Conservation (phyloP, 2,888 invertebrate species). For the Limenitis camilla region DNA sequence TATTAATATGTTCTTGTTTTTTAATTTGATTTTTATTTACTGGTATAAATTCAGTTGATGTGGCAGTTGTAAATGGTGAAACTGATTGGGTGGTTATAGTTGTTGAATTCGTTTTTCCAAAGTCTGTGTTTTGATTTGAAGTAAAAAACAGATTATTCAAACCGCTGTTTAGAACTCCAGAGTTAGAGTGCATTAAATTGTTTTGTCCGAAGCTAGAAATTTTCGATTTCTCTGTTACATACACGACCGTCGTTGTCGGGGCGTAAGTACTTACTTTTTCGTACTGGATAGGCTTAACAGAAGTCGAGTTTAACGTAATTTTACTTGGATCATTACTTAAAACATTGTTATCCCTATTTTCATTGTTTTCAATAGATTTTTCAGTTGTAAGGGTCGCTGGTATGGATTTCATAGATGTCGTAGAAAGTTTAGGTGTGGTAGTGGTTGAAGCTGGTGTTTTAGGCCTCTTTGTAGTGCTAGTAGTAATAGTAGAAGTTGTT, state of each 20-base stretch:
- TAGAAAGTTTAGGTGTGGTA: slow-evolving; percentile 24
- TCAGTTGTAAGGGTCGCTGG: slow-evolving; percentile 6
- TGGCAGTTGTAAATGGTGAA: slow-evolving; percentile 53
- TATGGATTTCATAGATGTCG: slow-evolving; percentile 20
- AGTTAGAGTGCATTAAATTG: not conserved
- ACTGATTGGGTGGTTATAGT: slow-evolving; percentile 65
- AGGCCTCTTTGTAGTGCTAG: slow-evolving; percentile 24
- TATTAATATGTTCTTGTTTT: slow-evolving; percentile 21
- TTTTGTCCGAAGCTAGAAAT: slow-evolving; percentile 1
- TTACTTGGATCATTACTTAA: slow-evolving; percentile 20
- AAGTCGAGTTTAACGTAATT: slow-evolving; percentile 16
- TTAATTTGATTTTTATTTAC: too few species aligned
- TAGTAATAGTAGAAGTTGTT: slow-evolving; percentile 1
- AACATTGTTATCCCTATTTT: slow-evolving; percentile 5
- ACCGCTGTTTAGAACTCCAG: slow-evolving; percentile 13
- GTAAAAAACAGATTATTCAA: slow-evolving; percentile 19
- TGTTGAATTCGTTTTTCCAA: slow-evolving; percentile 48
- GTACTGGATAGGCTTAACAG: slow-evolving; percentile 24
- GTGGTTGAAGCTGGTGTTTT: slow-evolving; percentile 26
- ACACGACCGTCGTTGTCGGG: slow-evolving; percentile 47
- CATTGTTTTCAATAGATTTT: not conserved
- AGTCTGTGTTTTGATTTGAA: slow-evolving; percentile 29
- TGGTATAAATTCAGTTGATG: slow-evolving; percentile 55
- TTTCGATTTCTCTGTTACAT: slow-evolving; percentile 42
- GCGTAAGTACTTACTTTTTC: slow-evolving; percentile 53